Evolutionary conservation across 2,797 vertebrate species (phyloP).

Genomic region (Falco columbarius): DNA sequence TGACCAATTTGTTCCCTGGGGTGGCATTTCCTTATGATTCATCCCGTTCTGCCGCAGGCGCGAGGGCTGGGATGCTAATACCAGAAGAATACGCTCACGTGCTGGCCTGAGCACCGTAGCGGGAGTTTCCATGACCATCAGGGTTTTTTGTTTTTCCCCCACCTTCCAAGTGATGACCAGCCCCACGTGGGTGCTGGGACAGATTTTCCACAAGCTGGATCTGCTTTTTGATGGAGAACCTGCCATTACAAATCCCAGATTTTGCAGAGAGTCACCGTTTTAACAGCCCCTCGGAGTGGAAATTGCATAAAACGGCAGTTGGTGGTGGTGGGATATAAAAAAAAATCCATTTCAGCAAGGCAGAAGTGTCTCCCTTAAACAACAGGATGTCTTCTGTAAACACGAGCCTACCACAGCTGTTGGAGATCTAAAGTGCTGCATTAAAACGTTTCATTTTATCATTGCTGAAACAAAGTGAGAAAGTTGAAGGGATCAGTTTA

Average conservation of each 20-base stretch:
- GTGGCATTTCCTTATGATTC: slow-evolving; percentile 26
- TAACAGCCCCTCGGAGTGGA: neutral
- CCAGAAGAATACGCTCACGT: neutral
- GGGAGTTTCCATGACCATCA: neutral
- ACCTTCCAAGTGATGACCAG: neutral
- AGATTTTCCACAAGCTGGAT: neutral
- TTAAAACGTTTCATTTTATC: slow-evolving; percentile 11
- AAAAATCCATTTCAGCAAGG: neutral
- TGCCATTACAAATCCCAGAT: neutral
- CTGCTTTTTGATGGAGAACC: neutral
- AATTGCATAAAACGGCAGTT: neutral
- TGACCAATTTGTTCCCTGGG: slow-evolving; percentile 8
- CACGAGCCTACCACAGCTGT: slow-evolving; percentile 50
- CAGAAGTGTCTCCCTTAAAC: slow-evolving; percentile 39
- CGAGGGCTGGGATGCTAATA: neutral
- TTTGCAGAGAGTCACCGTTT: neutral
- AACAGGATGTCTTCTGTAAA: slow-evolving; percentile 67
- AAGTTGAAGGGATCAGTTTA: neutral
- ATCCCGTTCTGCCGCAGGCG: neutral
- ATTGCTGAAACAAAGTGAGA: neutral
- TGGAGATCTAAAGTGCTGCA: neutral
- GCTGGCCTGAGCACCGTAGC: neutral
- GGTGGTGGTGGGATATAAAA: neutral
- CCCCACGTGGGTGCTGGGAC: fast-evolving
- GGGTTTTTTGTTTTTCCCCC: no score